phyloP scores from a whole-genome alignment of 2,888 invertebrate genomes.

The Rhingia rostrata region DNA sequence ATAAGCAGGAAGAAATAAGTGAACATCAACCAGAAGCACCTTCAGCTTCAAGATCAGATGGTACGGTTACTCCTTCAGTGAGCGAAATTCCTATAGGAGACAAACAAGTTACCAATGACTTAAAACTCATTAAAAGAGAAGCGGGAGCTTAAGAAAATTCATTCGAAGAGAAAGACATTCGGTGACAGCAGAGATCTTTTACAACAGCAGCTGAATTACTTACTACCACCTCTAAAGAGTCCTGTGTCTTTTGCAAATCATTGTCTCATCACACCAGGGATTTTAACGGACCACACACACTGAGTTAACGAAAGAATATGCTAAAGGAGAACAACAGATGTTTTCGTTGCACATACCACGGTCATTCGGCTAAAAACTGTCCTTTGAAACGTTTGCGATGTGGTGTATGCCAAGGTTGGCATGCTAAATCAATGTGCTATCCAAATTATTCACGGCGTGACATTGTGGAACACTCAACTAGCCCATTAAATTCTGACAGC shows the following conservation, averaged over 20 bases:
- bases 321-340: slow-evolving; percentile 19
- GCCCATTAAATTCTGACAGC: too few relatives aligned
- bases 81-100: slow-evolving; percentile 8
- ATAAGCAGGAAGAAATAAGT: slow-evolving; percentile 1
- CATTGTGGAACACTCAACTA: too few relatives aligned
- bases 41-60: too few relatives aligned
- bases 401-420: too few relatives aligned
- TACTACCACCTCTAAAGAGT: neutral
- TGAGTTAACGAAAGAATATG: slow-evolving; percentile 12
- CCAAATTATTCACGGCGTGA: too few relatives aligned
- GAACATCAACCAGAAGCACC: neutral
- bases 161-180: neutral
- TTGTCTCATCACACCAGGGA: slow-evolving; percentile 6
- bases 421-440: too few relatives aligned
- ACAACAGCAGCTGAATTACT: too few relatives aligned
- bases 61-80: slow-evolving; percentile 6
- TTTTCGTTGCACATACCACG: slow-evolving; percentile 21
- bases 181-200: too few relatives aligned
- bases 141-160: slow-evolving; percentile 17
- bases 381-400: too few relatives aligned
- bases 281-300: slow-evolving; percentile 3
- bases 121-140: slow-evolving; percentile 22
- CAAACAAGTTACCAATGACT: too few relatives aligned
- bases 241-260: slow-evolving; percentile 21
- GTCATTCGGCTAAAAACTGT: too few relatives aligned